Percentiles rank a stretch among this genome's conserved stretches.
Evolutionary conservation across 2,113 vertebrate genomes (phyloP).

Genomic region (Madoqua kirkii): DNA sequence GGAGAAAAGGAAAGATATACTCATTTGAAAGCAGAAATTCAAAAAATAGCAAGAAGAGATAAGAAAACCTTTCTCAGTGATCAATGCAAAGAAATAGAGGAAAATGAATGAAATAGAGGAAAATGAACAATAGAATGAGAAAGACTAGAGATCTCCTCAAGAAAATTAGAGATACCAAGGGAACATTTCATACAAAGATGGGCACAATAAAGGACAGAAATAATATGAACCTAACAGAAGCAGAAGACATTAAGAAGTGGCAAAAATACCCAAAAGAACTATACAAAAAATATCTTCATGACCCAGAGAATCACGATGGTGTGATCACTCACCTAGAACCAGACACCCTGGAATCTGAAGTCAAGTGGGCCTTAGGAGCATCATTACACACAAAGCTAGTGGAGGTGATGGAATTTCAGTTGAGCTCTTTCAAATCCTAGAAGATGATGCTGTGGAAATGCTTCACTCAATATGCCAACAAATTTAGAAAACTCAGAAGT

Average conservation of each 20-base stretch:
- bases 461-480: not conserved
- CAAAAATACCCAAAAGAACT: not conserved
- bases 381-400: not conserved
- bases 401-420: not conserved
- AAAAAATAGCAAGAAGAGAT: not conserved
- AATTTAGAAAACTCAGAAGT: not conserved
- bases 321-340: not conserved
- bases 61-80: not conserved
- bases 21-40: not conserved
- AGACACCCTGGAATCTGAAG: not conserved
- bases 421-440: not conserved
- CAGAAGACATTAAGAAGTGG: not conserved
- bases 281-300: not conserved
- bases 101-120: not conserved
- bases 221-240: not conserved
- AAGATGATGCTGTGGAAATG: not conserved
- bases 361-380: not conserved
- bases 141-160: not conserved
- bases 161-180: not conserved
- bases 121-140: not conserved
- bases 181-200: not conserved
- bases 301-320: not conserved
- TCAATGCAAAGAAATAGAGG: not conserved
- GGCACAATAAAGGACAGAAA: not conserved
- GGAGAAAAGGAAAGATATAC: not conserved